Conservation (phyloP, 2,888 invertebrate genomes). For the Tinea semifulvella region DNA sequence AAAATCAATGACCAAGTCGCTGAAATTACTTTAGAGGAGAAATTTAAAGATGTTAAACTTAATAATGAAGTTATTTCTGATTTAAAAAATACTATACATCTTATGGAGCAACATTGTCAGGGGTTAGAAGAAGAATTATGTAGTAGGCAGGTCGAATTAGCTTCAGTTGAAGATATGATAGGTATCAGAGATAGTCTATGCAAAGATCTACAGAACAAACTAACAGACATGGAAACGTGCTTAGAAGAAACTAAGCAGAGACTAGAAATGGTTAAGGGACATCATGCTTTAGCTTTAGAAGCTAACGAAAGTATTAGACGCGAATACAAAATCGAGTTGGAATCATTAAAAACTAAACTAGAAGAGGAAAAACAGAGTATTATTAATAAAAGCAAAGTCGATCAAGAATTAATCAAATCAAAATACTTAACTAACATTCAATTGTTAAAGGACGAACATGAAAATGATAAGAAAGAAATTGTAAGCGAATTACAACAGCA, state of each 20-base stretch:
- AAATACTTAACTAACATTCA: conserved; percentile 42
- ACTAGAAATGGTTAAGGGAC: conserved; percentile 59
- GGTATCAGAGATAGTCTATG: conserved; percentile 52
- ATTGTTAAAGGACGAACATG: conserved; percentile 38
- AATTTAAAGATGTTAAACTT: conserved; percentile 17
- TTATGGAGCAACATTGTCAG: conserved; percentile 42
- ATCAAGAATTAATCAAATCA: conserved; percentile 43
- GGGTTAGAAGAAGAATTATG: conserved; percentile 48
- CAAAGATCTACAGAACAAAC: conserved; percentile 52
- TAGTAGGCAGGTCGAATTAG: conserved; percentile 48
- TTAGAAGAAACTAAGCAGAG: conserved; percentile 51
- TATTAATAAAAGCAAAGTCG: conserved; percentile 39
- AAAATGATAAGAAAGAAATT: conserved; percentile 43
- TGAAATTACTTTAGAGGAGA: conserved; percentile 19
- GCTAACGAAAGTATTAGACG: conserved; percentile 60
- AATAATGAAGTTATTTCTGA: conserved; percentile 24
- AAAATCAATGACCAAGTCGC: conserved; percentile 29
- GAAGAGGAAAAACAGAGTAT: conserved; percentile 56
- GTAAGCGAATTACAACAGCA: conserved; percentile 42
- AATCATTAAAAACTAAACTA: conserved; percentile 47
- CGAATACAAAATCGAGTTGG: conserved; percentile 55
- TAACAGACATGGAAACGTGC: conserved; percentile 39
- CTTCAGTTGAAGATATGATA: conserved; percentile 51
- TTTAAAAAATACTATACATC: conserved; percentile 33
- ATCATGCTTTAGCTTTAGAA: conserved; percentile 56